Evolutionary conservation across 1,140 invertebrate species (phyloP).

Genomic region (Papilio helenus): DNA sequence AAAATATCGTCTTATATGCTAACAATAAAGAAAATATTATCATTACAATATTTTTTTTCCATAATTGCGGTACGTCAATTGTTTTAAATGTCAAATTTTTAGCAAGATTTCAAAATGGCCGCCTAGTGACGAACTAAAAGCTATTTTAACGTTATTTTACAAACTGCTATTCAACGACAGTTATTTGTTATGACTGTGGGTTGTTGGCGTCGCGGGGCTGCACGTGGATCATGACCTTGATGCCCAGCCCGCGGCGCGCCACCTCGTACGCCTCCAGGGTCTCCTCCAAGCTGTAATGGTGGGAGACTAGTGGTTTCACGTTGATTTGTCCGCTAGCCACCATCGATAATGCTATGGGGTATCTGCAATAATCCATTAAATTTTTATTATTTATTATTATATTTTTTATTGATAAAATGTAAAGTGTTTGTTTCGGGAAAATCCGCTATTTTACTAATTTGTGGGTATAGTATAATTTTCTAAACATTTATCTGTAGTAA

Average conservation of each 20-base stretch:
- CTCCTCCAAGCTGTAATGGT: constrained; percentile 94
- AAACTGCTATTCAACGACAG: not conserved
- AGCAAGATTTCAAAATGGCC: not conserved
- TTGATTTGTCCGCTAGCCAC: constrained; percentile 92
- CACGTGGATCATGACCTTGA: constrained; percentile 97
- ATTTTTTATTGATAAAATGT: not conserved
- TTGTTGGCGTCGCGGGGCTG: constrained; percentile 84
- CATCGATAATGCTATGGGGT: constrained; percentile 92
- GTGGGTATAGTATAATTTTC: no score
- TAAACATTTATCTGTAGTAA: no score
- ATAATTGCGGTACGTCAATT: not conserved
- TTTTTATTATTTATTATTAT: not conserved
- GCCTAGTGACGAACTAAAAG: not conserved
- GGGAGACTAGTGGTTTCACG: constrained; percentile 95
- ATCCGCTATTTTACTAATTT: no score
- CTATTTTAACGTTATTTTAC: not conserved
- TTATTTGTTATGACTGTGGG: constrained; percentile 48
- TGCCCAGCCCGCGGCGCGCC: constrained; percentile 86
- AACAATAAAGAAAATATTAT: not conserved
- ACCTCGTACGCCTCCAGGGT: constrained; percentile 94
- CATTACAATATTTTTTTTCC: not conserved
- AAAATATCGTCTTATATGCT: not conserved
- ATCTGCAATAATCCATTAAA: constrained; percentile 83
- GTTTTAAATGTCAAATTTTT: not conserved
- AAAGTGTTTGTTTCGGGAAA: not conserved